Conservation (phyloP, 2,113 vertebrate species). For the Serilophus lunatus region DNA sequence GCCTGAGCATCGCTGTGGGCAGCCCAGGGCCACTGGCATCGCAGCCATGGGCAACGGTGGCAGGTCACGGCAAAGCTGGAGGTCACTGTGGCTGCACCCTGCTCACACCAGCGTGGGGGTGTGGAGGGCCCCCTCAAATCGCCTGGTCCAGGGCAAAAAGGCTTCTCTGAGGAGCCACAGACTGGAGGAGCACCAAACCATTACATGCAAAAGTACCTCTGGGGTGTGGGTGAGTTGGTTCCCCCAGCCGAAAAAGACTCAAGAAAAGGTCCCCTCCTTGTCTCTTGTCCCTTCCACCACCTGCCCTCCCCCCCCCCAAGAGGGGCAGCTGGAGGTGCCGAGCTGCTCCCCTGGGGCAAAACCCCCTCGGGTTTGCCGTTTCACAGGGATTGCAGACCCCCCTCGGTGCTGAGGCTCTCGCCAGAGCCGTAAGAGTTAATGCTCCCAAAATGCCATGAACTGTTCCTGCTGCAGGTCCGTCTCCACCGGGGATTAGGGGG, state of each 20-base stretch:
- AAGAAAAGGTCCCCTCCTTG: accelerated
- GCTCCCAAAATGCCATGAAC: not conserved
- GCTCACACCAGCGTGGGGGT: accelerated
- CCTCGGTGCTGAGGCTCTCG: not conserved
- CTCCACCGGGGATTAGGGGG: slow-evolving; percentile 19
- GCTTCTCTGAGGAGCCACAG: not conserved
- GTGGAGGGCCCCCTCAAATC: accelerated
- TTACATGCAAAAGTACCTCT: accelerated
- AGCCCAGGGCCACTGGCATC: not conserved
- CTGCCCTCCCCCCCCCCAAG: no score
- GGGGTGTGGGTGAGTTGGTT: accelerated
- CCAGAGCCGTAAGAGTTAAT: slow-evolving; percentile 4
- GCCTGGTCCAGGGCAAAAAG: not conserved
- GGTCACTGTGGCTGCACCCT: not conserved
- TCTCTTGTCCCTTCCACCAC: not conserved
- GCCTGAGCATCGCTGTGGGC: accelerated
- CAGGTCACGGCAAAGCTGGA: accelerated
- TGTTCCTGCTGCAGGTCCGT: slow-evolving; percentile 42
- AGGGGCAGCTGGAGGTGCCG: not conserved
- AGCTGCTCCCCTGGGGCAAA: not conserved
- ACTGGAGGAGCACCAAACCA: not conserved
- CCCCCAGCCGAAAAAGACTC: accelerated
- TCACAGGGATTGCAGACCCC: not conserved
- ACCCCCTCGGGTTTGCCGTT: not conserved
- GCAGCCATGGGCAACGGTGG: accelerated